A percentile compares a stretch with the other conserved stretches of the same genome.
Conservation (phyloP, 1,140 invertebrate species). For the Brachionus angularis region DNA sequence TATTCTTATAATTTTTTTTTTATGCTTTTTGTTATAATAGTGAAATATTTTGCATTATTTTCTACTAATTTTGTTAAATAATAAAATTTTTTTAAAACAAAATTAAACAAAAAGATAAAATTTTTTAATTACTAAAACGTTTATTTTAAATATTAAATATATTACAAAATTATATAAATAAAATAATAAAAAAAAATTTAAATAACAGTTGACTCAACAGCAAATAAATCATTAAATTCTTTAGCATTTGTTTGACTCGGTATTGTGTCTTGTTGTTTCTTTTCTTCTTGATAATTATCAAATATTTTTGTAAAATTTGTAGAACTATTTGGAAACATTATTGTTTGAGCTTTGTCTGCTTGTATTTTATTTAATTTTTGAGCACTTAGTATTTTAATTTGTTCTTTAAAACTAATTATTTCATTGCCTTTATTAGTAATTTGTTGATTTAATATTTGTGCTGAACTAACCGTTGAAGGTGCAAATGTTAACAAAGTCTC, state of each 20-base stretch:
- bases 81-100: too few relatives aligned
- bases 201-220: constrained; percentile 39
- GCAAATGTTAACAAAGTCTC: constrained; percentile 41
- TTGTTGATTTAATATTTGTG: background rate
- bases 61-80: too few relatives aligned
- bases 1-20: too few relatives aligned
- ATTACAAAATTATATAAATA: too few relatives aligned
- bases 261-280: background rate
- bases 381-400: constrained; percentile 4
- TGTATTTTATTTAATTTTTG: background rate
- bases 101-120: too few relatives aligned
- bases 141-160: too few relatives aligned
- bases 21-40: too few relatives aligned
- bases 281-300: background rate
- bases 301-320: constrained; percentile 31
- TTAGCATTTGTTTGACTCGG: background rate
- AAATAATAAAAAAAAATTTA: too few relatives aligned
- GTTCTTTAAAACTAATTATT: constrained; percentile 30
- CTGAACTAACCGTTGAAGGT: too few relatives aligned
- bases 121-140: too few relatives aligned
- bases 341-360: background rate
- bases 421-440: background rate
- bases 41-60: too few relatives aligned
- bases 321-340: background rate
- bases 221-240: constrained; percentile 38